Base-by-base conservation (phyloP, 2,113 vertebrate species). In the Microcebus griseorufus region DNA sequence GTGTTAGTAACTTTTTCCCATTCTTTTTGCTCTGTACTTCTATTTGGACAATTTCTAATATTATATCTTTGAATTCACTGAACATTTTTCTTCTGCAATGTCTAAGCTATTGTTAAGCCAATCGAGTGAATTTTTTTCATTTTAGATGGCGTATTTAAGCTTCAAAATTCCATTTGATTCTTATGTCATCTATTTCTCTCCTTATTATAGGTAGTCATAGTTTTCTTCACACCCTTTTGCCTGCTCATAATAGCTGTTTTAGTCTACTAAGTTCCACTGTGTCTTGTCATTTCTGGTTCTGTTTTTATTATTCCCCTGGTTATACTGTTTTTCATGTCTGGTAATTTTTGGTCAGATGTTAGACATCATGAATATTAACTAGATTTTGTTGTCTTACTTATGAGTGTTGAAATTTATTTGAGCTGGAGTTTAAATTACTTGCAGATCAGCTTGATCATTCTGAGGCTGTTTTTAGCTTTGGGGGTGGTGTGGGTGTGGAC, bases 191-290 rank as follows among this genome's bases (percentile, higher is more conserved):
- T 67, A 0, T 92, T 92, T 51, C n/a, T 93, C 55, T 65, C 82
- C 69, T 83, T 73, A 29, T 17, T 82, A 2, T 80, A 17, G 45
- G 5, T 80, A 17, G 60, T 72, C 42, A 62, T 83, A 48, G 58
- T 88, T 94, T 93, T 65, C 89, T 96, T 81, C 88, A 65, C 88
- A 67, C 81, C 53, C 65, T 95, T 91, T 42, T 22, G 1, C 45
- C n/a, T 79, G 17, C 83, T 79, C 58, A 9, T 51, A 81, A 42
- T 88, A 69, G 55, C 34, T 95, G 12, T 86, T 82, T 82, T 93
- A 9, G 58, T 82, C 64, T 73, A 10, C 20, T 64, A 60, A 60
- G 11, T 86, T 42, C 37, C 88, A 70, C 70, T 65, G 69, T 76
- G 16, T 81, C 45, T 86, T 86, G 29, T 90, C 58, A 51, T 75